phyloP scores from a whole-genome alignment of 2,113 vertebrate species.

The Pomatostomus ruficeps region DNA sequence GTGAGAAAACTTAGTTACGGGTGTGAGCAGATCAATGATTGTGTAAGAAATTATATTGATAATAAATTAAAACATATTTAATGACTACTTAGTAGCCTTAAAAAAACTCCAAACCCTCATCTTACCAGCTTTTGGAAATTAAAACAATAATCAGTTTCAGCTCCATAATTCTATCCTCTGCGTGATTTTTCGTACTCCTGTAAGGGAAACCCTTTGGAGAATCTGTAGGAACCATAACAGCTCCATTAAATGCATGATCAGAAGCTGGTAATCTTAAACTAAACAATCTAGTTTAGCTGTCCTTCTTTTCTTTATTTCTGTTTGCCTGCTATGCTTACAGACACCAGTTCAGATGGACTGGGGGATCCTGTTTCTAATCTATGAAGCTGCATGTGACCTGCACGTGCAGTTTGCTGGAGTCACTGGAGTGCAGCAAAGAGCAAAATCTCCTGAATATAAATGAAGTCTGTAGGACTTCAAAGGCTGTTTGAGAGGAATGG shows the following conservation, averaged over 20 bases:
- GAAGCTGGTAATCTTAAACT: not conserved
- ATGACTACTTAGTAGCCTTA: not conserved
- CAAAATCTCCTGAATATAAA: not conserved
- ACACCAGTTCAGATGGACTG: not conserved
- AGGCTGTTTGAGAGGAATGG: not conserved
- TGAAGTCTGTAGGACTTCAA: not conserved
- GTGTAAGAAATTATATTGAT: not conserved
- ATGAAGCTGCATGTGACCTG: not conserved
- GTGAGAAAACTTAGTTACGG: not conserved
- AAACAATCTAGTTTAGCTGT: not conserved
- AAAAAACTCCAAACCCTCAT: not conserved
- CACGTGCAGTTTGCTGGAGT: not conserved
- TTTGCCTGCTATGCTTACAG: rapidly evolving
- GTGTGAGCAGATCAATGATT: not conserved
- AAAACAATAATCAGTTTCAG: not conserved
- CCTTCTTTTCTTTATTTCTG: not conserved
- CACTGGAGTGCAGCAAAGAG: not conserved
- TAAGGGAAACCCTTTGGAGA: not conserved
- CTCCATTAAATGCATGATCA: rapidly evolving
- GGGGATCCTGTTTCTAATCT: not conserved
- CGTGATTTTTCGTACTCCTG: not conserved
- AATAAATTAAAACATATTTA: conserved; percentile 8
- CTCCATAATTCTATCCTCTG: not conserved
- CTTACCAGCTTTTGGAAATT: not conserved
- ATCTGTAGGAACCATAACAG: not conserved